A percentile compares a stretch with the other conserved stretches of the same genome.
phyloP scores from a whole-genome alignment of 2,113 vertebrate genomes.

The Rostratula benghalensis region DNA sequence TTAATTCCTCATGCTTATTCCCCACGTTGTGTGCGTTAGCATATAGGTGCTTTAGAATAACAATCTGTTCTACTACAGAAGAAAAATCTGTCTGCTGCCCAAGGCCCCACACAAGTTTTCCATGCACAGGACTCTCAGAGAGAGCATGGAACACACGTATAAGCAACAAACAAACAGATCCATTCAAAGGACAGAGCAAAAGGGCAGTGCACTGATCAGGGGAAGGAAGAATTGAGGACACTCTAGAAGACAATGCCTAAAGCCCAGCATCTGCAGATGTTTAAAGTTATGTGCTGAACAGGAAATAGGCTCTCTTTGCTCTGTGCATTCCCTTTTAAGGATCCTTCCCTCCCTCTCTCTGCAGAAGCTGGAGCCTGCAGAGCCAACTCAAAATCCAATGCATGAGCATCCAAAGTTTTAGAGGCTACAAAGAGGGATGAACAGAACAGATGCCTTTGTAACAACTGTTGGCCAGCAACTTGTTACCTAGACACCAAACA shows the following conservation, averaged over 20 bases:
- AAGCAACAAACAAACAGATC: neutral
- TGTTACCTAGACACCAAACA: neutral
- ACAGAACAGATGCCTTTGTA: neutral
- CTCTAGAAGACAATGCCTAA: neutral
- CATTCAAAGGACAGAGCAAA: neutral
- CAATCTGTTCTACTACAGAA: neutral
- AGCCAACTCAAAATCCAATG: neutral
- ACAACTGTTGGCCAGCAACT: neutral
- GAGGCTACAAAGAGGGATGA: neutral
- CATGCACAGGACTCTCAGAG: neutral
- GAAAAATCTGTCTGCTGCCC: neutral
- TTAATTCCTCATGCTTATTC: neutral
- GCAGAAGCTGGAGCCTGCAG: neutral
- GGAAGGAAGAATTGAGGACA: neutral
- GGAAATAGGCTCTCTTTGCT: neutral
- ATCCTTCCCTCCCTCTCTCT: neutral
- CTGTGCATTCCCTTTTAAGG: neutral
- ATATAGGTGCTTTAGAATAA: neutral
- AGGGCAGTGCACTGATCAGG: neutral
- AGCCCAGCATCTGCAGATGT: neutral
- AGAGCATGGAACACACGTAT: fast-evolving
- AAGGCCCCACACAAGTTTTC: neutral
- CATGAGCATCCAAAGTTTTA: neutral
- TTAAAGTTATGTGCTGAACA: neutral
- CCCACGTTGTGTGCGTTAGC: fast-evolving